Percentiles rank a stretch among this genome's conserved stretches.
Evolutionary conservation across 2,888 invertebrate species (phyloP).

Genomic region (Coecobrya sp.): DNA sequence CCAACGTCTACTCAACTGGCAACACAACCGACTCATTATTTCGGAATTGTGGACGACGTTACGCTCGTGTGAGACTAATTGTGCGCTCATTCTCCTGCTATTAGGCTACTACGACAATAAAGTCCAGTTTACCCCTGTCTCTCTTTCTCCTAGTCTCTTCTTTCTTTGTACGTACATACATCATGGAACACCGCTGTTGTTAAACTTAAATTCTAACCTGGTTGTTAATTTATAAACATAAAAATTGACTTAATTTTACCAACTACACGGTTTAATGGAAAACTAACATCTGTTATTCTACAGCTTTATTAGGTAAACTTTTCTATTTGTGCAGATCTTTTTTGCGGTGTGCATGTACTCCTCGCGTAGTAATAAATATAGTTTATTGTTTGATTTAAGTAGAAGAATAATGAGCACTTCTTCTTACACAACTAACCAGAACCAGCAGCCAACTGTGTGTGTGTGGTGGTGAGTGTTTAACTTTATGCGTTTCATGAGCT

Average conservation of each 20-base stretch:
- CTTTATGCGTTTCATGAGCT: neutral
- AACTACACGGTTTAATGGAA: slow-evolving; percentile 7
- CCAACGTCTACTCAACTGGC: slow-evolving; percentile 59
- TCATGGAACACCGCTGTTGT: neutral
- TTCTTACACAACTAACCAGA: slow-evolving; percentile 36
- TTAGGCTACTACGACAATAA: slow-evolving; percentile 22
- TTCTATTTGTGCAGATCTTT: neutral
- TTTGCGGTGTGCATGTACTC: neutral
- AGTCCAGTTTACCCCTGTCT: slow-evolving; percentile 9
- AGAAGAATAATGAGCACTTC: neutral
- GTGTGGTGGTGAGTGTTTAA: slow-evolving; percentile 8
- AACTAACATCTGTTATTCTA: neutral
- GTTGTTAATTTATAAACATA: neutral
- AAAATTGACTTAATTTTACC: slow-evolving; percentile 14
- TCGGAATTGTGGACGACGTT: slow-evolving; percentile 58
- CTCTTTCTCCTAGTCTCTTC: neutral
- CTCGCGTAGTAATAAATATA: neutral
- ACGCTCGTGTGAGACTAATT: slow-evolving; percentile 73
- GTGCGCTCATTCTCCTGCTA: slow-evolving; percentile 48
- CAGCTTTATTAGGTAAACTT: no score
- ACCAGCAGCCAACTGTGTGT: neutral
- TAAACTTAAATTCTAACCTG: neutral
- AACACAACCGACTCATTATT: slow-evolving; percentile 71
- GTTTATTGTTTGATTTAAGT: neutral
- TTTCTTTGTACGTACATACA: neutral